Evolutionary conservation across 2,113 vertebrate genomes (phyloP), one percentile per base, ranked within the genome.

Genomic region (Oenanthe oenanthe): DNA sequence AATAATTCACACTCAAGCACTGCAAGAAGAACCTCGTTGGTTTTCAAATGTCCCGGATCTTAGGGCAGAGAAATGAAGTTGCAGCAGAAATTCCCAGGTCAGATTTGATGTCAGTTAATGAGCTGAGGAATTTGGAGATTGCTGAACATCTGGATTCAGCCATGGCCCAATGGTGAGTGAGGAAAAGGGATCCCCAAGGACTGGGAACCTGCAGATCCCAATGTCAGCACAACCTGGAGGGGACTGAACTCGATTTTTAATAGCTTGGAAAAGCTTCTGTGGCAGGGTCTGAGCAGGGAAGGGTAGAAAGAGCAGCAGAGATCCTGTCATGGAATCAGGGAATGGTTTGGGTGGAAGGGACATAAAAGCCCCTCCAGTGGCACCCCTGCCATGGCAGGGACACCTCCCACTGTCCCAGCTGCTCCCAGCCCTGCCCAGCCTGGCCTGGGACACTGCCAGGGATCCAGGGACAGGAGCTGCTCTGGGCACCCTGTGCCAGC

Each of bases 351-450:
- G 45, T 43, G 3, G 45, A 28, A 36, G 3, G 26, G 12, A 38
- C 40, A 12, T 20, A 0, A 38, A n/a, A 77, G 3, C 18, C 9
- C 54, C 2, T 0, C 73, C 47, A n/a, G 18, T 16, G 5, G 22
- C 63, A 22, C 40, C 6, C 54, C 47, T 24, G 72, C 32, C 45
- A 32, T 32, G 63, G 63, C 62, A 76, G 54, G 62, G 45, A 67
- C 53, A 50, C 25, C 71, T 86, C 0, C 62, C 72, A 68, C 62
- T 32, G 4, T 26, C 62, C 62, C 83, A 85, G 61, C 0, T 13
- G 53, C 25, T 67, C 71, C 50, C 1, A 24, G 13, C 26, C 38
- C 36, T 2, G 1, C 22, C 81, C 81, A 75, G 0, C 51, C 71
- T 66, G 61, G 51, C 71, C 70, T 50, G 3, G 82, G 51, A 36